Base-by-base conservation (phyloP, 2,797 vertebrate genomes). In the Hippocampus kuda region DNA sequence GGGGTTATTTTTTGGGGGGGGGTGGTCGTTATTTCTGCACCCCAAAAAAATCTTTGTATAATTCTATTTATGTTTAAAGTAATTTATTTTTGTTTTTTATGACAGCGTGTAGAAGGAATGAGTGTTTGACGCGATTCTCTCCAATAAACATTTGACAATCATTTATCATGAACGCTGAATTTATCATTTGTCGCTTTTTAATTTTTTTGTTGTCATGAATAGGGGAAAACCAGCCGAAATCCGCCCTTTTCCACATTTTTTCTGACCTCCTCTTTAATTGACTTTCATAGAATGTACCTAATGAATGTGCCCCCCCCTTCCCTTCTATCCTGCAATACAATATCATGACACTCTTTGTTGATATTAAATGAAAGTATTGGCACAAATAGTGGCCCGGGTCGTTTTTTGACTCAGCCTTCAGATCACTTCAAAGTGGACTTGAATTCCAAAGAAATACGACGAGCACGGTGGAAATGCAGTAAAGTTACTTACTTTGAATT, bases 241-340 rank as follows among this genome's bases (percentile, higher is more conserved):
- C 44, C 20, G 44, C 44, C 2, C 26, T 65, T 48, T 26, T 42
- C 41, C 20, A 10, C 61, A 63, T 41, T 44, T 71, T 72, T 42
- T 74, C 77, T 85, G 71, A 83, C 76, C 70, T 88, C n/a, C 27
- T 59, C 13, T 59, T 68, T 71, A n/a, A 4, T 80, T 86, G 69
- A 76, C 66, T 78, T 84, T 67, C 78, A 79, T 80, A 49, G 78
- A 73, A 86, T 74, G 75, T 75, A 85, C 84, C 74, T 73, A 84
- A 82, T 88, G 90, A 91, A 90, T 91, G 88, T 90, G 90, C 77
- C 87, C 86, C 85, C 83, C 34, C 1, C 86, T 85, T 84, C 83
- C n/a, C 1, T n/a, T 24, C 22, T 44, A 64, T 26, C 41, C n/a
- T 64, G 62, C 60, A 59, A 59, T 26, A 62, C 30, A 38, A 41